Evolutionary conservation across 2,888 invertebrate species (phyloP).

Genomic region (Conus canariensis): DNA sequence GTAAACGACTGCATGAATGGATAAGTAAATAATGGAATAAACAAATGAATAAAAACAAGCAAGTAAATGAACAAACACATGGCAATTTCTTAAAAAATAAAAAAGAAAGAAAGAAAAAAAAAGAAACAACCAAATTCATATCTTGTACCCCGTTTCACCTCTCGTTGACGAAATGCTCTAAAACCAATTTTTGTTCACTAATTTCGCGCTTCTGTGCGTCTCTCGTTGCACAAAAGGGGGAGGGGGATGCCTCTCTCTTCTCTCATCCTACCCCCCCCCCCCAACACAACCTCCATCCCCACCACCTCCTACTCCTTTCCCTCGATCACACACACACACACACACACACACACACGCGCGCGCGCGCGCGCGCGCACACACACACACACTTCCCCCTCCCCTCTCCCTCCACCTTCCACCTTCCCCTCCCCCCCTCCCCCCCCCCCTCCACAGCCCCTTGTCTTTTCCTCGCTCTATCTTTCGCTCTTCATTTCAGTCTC

Average conservation of each 20-base stretch:
- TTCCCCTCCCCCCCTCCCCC: background rate
- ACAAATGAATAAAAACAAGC: no score
- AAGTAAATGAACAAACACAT: no score
- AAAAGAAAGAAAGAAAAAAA: no score
- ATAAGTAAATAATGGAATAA: no score
- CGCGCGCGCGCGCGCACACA: background rate
- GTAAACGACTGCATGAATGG: no score
- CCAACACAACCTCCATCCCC: background rate
- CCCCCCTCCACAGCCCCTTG: background rate
- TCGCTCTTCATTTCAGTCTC: background rate
- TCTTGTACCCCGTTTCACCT: no score
- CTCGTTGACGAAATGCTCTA: background rate
- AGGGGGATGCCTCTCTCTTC: background rate
- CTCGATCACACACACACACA: background rate
- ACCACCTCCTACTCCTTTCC: no score
- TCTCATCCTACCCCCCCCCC: background rate
- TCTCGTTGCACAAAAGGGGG: background rate
- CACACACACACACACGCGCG: no score
- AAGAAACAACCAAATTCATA: no score
- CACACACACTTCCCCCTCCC: background rate
- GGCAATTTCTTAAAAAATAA: no score
- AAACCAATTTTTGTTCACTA: background rate
- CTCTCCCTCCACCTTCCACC: background rate
- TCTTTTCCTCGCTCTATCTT: background rate
- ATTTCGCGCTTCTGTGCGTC: background rate